phyloP scores from a whole-genome alignment of 2,888 invertebrate species.

The Caprella mutica region DNA sequence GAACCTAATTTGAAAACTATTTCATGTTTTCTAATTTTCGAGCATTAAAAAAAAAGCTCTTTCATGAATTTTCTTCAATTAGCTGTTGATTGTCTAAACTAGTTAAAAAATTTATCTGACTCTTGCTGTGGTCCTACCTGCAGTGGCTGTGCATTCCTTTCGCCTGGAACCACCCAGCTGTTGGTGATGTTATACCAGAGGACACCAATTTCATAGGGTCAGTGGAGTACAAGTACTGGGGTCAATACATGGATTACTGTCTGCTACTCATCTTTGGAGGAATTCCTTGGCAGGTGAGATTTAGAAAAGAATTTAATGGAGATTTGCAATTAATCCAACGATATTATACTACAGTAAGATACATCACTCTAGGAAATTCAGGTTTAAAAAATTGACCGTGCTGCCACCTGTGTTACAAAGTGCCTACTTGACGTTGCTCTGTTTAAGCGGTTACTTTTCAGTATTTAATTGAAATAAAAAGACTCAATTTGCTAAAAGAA shows the following conservation, averaged over 20 bases:
- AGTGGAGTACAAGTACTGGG: slow-evolving; percentile 41
- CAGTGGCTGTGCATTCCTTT: slow-evolving; percentile 55
- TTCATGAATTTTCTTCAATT: neutral
- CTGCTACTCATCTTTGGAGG: slow-evolving; percentile 87
- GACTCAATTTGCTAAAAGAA: too few relatives aligned
- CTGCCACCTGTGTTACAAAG: too few relatives aligned
- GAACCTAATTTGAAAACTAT: too few relatives aligned
- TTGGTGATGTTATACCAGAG: slow-evolving; percentile 41
- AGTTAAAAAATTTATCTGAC: neutral
- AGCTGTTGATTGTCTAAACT: neutral
- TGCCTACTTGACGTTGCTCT: too few relatives aligned
- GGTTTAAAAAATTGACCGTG: neutral
- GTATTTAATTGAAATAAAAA: too few relatives aligned
- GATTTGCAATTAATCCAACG: neutral
- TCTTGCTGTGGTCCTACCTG: neutral
- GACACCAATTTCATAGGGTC: slow-evolving; percentile 49
- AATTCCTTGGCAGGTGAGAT: slow-evolving; percentile 81
- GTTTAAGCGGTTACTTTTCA: too few relatives aligned
- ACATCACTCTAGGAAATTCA: neutral
- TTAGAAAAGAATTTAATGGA: slow-evolving; percentile 21
- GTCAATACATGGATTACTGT: slow-evolving; percentile 76
- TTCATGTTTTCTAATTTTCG: neutral
- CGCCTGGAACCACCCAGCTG: slow-evolving; percentile 49
- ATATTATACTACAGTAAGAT: neutral
- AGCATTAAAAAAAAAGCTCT: neutral